phyloP scores from a whole-genome alignment of 2,113 vertebrate species.

The Probosciger aterrimus region DNA sequence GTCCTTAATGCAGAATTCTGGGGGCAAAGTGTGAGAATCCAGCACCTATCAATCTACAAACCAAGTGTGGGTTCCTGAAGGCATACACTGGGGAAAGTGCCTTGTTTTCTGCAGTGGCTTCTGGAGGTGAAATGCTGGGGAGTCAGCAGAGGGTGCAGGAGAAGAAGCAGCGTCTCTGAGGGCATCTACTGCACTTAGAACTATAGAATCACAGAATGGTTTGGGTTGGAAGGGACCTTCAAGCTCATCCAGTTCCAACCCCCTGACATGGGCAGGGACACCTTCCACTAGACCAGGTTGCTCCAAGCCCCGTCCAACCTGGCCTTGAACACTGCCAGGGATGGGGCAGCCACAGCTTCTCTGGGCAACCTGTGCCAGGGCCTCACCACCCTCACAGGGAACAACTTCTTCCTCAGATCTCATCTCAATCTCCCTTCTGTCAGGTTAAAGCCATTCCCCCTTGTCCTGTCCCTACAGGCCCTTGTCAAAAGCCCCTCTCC shows the following conservation, averaged over 20 bases:
- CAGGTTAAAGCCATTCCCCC: too few species aligned
- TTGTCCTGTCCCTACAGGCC: too few species aligned
- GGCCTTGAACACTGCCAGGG: background rate
- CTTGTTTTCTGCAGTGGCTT: background rate
- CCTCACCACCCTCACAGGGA: background rate
- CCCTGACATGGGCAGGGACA: background rate
- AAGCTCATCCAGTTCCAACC: rapidly evolving
- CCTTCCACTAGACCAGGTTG: rapidly evolving
- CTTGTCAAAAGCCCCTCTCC: too few species aligned
- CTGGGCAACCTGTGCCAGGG: background rate
- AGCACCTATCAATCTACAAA: background rate
- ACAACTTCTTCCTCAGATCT: too few species aligned
- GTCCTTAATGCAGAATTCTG: background rate
- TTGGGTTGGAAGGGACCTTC: background rate
- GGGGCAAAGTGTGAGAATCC: background rate
- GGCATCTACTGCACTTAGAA: background rate
- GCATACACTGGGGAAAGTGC: rapidly evolving
- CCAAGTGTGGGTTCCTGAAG: rapidly evolving
- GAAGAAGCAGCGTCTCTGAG: background rate
- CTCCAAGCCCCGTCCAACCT: background rate
- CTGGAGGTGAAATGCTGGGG: background rate
- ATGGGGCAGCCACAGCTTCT: background rate
- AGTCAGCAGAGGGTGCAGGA: background rate
- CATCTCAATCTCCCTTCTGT: too few species aligned
- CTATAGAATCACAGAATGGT: background rate